Conservation (phyloP, 2,888 invertebrate species). For the Cephus nigrinus region DNA sequence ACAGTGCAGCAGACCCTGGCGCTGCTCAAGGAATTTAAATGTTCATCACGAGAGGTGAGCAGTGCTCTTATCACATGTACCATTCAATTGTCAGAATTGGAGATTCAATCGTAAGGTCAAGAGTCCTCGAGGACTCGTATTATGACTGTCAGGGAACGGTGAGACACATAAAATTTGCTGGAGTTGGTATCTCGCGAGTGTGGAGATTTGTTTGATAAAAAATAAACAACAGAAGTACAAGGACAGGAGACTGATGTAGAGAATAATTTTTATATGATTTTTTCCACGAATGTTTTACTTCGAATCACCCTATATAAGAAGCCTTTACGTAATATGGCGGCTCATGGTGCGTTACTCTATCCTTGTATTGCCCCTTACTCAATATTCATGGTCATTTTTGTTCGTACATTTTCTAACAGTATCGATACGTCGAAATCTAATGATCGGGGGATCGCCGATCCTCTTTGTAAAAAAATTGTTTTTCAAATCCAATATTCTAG, state of each 20-base stretch:
- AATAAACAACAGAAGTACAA: background rate
- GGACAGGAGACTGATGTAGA: background rate
- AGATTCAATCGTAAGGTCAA: background rate
- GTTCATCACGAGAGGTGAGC: constrained; percentile 41
- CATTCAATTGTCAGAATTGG: background rate
- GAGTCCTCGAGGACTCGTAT: background rate
- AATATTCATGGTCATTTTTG: too few species aligned
- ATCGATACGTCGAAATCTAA: too few species aligned
- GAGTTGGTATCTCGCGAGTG: background rate
- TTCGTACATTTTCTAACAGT: too few species aligned
- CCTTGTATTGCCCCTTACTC: background rate
- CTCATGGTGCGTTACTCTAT: background rate
- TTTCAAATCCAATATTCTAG: too few species aligned
- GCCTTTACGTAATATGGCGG: background rate
- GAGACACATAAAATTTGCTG: background rate
- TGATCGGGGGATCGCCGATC: too few species aligned
- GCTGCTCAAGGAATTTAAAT: constrained; percentile 42
- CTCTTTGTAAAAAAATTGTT: too few species aligned
- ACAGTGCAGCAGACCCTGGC: constrained; percentile 28
- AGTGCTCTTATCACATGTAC: background rate
- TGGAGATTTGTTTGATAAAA: background rate
- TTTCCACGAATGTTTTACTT: background rate
- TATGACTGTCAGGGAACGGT: background rate
- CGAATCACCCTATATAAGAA: background rate
- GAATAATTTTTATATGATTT: background rate